Evolutionary conservation across 2,113 vertebrate species (phyloP), one percentile per base, ranked within the genome.

Genomic region (Candoia aspera): DNA sequence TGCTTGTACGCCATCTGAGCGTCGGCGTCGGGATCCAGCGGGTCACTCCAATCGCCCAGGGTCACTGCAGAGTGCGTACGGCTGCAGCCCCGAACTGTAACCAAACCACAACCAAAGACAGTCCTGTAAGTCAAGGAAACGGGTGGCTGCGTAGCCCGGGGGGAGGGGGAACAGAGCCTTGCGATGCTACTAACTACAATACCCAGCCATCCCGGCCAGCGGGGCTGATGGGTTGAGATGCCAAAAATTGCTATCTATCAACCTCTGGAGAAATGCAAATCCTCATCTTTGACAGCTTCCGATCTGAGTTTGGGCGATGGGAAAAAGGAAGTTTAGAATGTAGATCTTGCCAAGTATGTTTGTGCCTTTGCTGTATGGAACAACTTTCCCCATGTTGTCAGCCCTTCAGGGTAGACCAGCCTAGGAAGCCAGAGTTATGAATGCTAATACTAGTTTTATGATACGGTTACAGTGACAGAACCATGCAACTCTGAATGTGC

Each of bases 1-100:
- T 99, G 98, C 94, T 98, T 96, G 92, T 97, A 99, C 55, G 99
- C 98, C 68, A 96, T 98, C 97, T 99, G 99, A 0, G 98, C 97
- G 86, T 98, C 98, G 0, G 97, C 98, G 0, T 99, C 98, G 0
- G 98, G 98, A 91, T 99, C 98, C 94, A 98, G 96, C 0, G 98
- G 98, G 96, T 99, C 98, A 6, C 98, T 98, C 98, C 99, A 98
- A 96, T 99, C 98, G 0, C 97, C 97, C 68, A 99, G 96, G 6
- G 97, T 98, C 95, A 99, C 98, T 0, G 98, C 98, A 1, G 98
- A 98, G 96, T 99, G 98, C 2, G 98, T 99, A 89, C 98, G 97
- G 96, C 99, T 99, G 97, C 99, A 99, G 19, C 98, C 99, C 5
- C 94, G 92, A 13, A 96, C 98, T 99, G 96, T 73, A 83, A 90